Conservation (phyloP, 2,113 vertebrate species). For the Salvator merianae region DNA sequence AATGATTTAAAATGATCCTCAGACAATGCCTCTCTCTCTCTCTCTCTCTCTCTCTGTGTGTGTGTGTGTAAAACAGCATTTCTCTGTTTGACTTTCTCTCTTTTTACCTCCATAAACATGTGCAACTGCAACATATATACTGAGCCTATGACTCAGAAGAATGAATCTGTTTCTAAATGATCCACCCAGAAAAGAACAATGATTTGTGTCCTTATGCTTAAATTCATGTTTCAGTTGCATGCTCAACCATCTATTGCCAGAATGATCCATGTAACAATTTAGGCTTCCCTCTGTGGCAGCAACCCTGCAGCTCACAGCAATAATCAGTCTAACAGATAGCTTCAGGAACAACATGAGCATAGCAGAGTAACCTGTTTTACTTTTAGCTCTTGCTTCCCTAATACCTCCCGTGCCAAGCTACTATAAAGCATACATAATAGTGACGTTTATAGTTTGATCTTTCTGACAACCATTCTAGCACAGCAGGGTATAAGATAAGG, state of each 20-base stretch:
- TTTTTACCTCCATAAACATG: not conserved
- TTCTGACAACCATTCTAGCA: not conserved
- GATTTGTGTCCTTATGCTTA: not conserved
- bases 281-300: rapidly evolving
- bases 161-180: no score
- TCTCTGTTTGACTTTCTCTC: not conserved
- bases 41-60: no score
- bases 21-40: not conserved
- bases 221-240: not conserved
- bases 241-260: not conserved
- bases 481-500: not conserved
- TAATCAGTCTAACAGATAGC: not conserved
- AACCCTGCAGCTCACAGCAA: not conserved
- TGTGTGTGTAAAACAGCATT: not conserved
- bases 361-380: not conserved
- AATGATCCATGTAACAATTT: not conserved
- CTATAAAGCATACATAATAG: not conserved
- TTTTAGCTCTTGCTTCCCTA: rapidly evolving
- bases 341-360: not conserved
- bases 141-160: not conserved
- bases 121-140: not conserved
- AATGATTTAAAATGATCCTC: not conserved
- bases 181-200: not conserved
- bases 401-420: not conserved
- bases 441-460: not conserved